Base-by-base conservation (phyloP, 2,113 vertebrate genomes). In the Camelus dromedarius region DNA sequence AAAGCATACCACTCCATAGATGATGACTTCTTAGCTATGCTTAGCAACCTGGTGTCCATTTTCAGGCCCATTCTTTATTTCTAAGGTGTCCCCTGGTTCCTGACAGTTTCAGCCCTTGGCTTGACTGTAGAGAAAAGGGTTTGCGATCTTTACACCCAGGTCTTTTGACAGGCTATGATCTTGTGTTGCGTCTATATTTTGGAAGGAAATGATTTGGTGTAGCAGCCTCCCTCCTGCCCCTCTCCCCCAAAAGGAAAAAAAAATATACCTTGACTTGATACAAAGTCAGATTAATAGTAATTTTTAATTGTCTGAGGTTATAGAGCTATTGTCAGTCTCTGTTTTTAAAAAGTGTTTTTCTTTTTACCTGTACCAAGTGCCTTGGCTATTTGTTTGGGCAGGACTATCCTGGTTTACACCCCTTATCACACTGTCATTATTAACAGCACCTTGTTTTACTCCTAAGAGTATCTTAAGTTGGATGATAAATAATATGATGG, bases 1-100 rank as follows among this genome's bases (percentile, higher is more conserved):
- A 13, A 32, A 76, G 87, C n/a, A 1, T 1, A 2, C 8, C 13
- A 0, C 6, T 1, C 30, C 22, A 0, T 14, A 15, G 52, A 22
- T 62, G 11, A 4, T 19, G 60, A 1, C 76, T 84, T 66, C 35
- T 52, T 93, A 54, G 8, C 18, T 50, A 6, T 67, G 32, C 2
- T 60, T 67, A 6, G 54, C 20, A 18, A 1, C 77, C 22, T 38
- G 32, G 42, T 46, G 20, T 69, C 6, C 7, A 24, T 50, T 16
- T 89, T 79, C 30, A 28, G 32, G 54, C 28, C n/a, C n/a, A 1
- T 6, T 52, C 46, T 95, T 54, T 48, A 19, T 56, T 67, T 91
- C 52, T 58, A 22, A 70, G 13, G 13, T 6, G 30, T 62, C 46
- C 12, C 54, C 19, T 7, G 28, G 3, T 58, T 69, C 77, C 38